Percentiles rank a stretch among this genome's conserved stretches.
Evolutionary conservation across 2,888 invertebrate genomes (phyloP).

Genomic region (Uropetala carovei): DNA sequence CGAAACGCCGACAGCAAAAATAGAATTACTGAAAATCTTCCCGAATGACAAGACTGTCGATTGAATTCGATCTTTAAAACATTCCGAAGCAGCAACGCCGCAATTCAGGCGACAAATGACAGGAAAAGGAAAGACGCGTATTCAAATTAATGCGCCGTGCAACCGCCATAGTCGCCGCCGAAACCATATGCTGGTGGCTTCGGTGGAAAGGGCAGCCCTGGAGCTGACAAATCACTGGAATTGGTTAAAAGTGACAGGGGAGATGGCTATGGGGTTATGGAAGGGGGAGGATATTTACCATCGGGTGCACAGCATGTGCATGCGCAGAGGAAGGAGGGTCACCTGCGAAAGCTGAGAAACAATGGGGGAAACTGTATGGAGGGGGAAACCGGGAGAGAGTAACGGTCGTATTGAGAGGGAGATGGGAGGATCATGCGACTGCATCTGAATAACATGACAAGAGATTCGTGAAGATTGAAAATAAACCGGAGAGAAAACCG

Average conservation of each 20-base stretch:
- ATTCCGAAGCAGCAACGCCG: not conserved
- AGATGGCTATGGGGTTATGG: not conserved
- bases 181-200: slow-evolving; percentile 5
- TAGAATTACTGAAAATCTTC: not conserved
- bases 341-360: not conserved
- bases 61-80: not conserved
- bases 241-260: not conserved
- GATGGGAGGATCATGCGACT: not conserved
- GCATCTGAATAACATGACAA: too few species aligned
- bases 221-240: slow-evolving; percentile 1
- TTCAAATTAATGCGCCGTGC: not conserved
- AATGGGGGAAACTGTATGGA: not conserved
- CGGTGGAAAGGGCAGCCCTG: not conserved
- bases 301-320: not conserved
- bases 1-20: not conserved
- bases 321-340: not conserved
- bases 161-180: not conserved
- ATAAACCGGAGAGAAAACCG: too few species aligned
- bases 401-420: not conserved
- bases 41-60: not conserved
- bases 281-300: not conserved
- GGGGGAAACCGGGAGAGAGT: not conserved
- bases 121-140: not conserved
- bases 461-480: too few species aligned
- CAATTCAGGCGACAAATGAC: not conserved